Evolutionary conservation across 2,888 invertebrate species (phyloP).

Genomic region (Pristionchus entomophagus): DNA sequence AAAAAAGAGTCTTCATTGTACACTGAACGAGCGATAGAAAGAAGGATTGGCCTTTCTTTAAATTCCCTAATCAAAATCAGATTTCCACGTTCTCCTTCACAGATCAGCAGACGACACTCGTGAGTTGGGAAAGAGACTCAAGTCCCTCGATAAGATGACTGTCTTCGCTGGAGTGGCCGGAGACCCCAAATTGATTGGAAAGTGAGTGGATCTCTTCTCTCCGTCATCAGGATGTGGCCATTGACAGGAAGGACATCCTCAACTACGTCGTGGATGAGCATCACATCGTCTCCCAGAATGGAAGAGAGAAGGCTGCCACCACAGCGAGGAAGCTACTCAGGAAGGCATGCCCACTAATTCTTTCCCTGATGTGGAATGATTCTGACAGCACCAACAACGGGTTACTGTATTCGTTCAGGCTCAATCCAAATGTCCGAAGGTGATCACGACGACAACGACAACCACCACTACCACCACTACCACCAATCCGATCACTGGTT

Average conservation of each 20-base stretch:
- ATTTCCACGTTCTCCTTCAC: not conserved
- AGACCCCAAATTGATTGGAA: slow-evolving; percentile 69
- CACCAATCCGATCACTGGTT: slow-evolving; percentile 71
- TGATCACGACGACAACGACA: slow-evolving; percentile 71
- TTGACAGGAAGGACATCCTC: slow-evolving; percentile 68
- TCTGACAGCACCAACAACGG: not conserved
- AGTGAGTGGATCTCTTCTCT: slow-evolving; percentile 56
- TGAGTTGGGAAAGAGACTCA: slow-evolving; percentile 60
- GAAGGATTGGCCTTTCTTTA: too few relatives aligned
- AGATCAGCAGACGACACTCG: slow-evolving; percentile 69
- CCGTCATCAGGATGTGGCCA: not conserved
- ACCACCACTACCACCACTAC: slow-evolving; percentile 65
- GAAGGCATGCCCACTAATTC: not conserved
- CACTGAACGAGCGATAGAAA: too few relatives aligned
- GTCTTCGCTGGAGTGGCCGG: slow-evolving; percentile 74
- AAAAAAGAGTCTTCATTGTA: not conserved
- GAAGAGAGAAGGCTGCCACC: slow-evolving; percentile 70
- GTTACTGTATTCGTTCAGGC: slow-evolving; percentile 48
- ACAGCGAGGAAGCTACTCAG: slow-evolving; percentile 57
- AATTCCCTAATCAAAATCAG: too few relatives aligned
- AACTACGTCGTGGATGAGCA: slow-evolving; percentile 73
- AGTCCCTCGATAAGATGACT: slow-evolving; percentile 63
- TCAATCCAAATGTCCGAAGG: slow-evolving; percentile 69
- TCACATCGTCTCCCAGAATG: slow-evolving; percentile 73
- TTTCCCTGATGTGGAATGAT: not conserved